Base-by-base conservation (phyloP, 2,888 invertebrate genomes). In the Aleiodes alternator region DNA sequence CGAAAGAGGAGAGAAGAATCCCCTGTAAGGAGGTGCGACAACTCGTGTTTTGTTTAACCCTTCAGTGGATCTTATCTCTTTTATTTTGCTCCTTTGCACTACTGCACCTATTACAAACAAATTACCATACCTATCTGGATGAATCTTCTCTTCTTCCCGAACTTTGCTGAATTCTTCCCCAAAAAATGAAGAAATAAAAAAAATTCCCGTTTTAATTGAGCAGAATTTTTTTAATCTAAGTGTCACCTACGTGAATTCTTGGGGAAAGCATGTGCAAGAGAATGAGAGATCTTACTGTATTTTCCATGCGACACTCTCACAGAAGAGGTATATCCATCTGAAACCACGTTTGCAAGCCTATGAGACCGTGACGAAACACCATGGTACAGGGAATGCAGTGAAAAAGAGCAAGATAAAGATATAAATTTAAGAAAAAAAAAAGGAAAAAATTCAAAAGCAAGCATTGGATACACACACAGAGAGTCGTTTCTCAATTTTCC, bases 1-100 rank as follows among this genome's bases (percentile, higher is more conserved):
- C 23, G n/a, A n/a, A 23, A 1, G 23, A 23, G 23, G 2, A 23
- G 23, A 23, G 23, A 23, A 64, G 16, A 14, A 31, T 14, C 9
- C 64, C 14, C 38, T 51, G 74, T 64, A 53, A 78, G 73, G 79
- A 82, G 82, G 83, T 80, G 85, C 81, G 82, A 83, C 83, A 82
- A 83, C 82, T 83, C 80, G 83, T 85, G 85, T 85, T 85, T 85
- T 84, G 84, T 82, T 82, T 83, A 82, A 82, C 81, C 78, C 76
- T 78, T 2, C 77, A 43, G 83, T 75, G 83, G 82, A 86, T 84
- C 82, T 85, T 84, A 83, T 86, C 85, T 83, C 72, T 77, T 73
- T 73, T 68, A 77, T 72, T 75, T 73, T 61, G 71, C 71, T 73
- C 31, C 73, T 61, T 50, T 50, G 43, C 14, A 31, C 69, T 59